Evolutionary conservation across 2,888 invertebrate genomes (phyloP).

Genomic region (Acronicta leporina): DNA sequence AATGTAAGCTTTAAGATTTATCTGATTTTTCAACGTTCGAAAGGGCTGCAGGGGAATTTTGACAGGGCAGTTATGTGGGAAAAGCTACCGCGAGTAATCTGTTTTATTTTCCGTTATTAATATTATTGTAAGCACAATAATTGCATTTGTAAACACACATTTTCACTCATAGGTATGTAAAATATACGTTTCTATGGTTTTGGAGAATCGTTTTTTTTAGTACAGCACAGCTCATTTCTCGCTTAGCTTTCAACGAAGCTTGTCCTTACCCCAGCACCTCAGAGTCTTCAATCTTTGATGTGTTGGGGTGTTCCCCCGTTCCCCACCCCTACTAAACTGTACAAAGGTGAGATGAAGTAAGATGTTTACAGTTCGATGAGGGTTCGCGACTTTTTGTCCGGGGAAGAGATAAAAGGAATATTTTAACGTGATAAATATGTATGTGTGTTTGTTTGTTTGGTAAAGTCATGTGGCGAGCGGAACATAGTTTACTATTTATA

Average conservation of each 20-base stretch:
- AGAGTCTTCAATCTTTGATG: conserved; percentile 72
- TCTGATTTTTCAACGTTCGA: too few relatives aligned
- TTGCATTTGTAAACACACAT: too few relatives aligned
- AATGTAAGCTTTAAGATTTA: too few relatives aligned
- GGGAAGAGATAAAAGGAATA: conserved; percentile 29
- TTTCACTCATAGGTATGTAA: too few relatives aligned
- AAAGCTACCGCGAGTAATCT: too few relatives aligned
- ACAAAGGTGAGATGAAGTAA: conserved; percentile 69
- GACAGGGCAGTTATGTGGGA: too few relatives aligned
- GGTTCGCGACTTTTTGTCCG: conserved; percentile 42
- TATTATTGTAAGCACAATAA: too few relatives aligned
- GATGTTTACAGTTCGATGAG: conserved; percentile 61
- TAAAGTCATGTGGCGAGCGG: conserved; percentile 9
- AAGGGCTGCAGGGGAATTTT: too few relatives aligned
- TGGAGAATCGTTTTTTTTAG: too few relatives aligned
- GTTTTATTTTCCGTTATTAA: too few relatives aligned
- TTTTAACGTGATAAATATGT: conserved; percentile 20
- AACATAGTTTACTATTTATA: conserved; percentile 29
- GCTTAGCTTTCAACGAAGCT: conserved; percentile 26
- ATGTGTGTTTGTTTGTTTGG: conserved; percentile 9
- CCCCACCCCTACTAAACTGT: conserved; percentile 27
- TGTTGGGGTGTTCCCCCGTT: conserved; percentile 42
- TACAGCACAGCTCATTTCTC: conserved; percentile 24
- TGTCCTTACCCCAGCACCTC: conserved; percentile 30
- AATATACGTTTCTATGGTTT: too few relatives aligned